A percentile compares a stretch with the other conserved stretches of the same genome.
Evolutionary conservation across 2,888 invertebrate genomes (phyloP).

Genomic region (Athetis lepigone): DNA sequence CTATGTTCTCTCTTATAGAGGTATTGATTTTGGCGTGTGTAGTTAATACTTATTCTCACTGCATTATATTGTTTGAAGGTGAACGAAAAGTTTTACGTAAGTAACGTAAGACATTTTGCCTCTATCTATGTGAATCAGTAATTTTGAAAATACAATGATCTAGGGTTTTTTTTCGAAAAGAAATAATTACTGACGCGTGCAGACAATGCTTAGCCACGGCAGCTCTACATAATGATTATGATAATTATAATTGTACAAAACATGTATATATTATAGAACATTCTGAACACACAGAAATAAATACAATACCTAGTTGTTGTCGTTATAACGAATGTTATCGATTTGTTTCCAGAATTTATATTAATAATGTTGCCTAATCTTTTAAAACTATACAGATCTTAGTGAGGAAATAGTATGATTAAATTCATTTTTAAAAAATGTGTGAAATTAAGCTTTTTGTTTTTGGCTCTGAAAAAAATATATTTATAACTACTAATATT

Average conservation of each 20-base stretch:
- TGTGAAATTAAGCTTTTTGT: too few species aligned
- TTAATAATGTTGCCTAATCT: background rate
- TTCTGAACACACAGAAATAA: background rate
- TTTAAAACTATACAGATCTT: slow-evolving; percentile 1
- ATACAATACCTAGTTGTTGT: slow-evolving; percentile 11
- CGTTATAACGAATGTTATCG: slow-evolving; percentile 4
- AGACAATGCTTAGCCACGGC: slow-evolving; percentile 4
- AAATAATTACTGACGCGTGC: slow-evolving; percentile 15
- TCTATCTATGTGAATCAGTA: too few species aligned
- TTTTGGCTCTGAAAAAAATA: too few species aligned
- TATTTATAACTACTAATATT: too few species aligned
- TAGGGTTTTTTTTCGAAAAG: too few species aligned
- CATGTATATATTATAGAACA: background rate
- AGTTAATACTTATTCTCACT: slow-evolving; percentile 25
- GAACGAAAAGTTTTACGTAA: slow-evolving; percentile 3
- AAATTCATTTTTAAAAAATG: too few species aligned
- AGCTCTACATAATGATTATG: slow-evolving; percentile 2
- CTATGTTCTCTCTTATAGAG: background rate
- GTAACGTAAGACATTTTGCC: slow-evolving; percentile 6
- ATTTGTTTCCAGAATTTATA: background rate
- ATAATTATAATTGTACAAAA: slow-evolving; percentile 5
- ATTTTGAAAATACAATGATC: too few species aligned
- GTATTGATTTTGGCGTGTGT: slow-evolving; percentile 43
- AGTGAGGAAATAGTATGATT: too few species aligned
- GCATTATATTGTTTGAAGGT: slow-evolving; percentile 1